Percentiles rank a stretch among this genome's conserved stretches.
phyloP scores from a whole-genome alignment of 2,113 vertebrate species.

The Barbus barbus region DNA sequence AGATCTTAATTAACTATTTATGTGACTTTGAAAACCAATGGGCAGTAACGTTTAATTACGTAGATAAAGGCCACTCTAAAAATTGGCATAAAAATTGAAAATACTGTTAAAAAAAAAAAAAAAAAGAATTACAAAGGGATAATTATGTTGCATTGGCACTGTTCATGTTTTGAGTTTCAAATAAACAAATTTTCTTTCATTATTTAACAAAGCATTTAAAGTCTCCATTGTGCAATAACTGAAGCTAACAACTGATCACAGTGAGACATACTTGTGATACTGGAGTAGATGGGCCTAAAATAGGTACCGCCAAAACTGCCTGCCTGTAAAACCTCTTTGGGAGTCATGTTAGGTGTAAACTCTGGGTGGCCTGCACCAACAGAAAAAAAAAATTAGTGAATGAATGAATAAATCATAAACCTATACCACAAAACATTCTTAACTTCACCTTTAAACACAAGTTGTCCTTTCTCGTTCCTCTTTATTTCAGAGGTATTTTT shows the following conservation, averaged over 20 bases:
- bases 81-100: too few species aligned
- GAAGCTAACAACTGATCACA: background rate
- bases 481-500: constrained; percentile 6
- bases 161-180: too few species aligned
- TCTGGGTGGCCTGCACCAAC: constrained; percentile 35
- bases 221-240: background rate
- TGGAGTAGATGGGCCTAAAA: constrained; percentile 58
- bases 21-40: background rate
- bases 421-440: background rate
- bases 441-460: constrained; percentile 52
- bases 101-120: too few species aligned
- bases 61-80: too few species aligned
- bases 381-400: background rate
- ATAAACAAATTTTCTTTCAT: background rate
- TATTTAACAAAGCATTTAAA: too few species aligned
- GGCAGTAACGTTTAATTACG: background rate
- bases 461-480: constrained; percentile 50
- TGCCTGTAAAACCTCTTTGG: constrained; percentile 52
- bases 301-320: constrained; percentile 60
- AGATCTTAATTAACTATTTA: background rate
- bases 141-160: too few species aligned
- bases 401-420: background rate
- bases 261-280: constrained; percentile 52
- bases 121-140: too few species aligned
- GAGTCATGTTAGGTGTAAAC: constrained; percentile 54